Conservation (phyloP, 2,888 invertebrate species). For the Parnassius glacialis region DNA sequence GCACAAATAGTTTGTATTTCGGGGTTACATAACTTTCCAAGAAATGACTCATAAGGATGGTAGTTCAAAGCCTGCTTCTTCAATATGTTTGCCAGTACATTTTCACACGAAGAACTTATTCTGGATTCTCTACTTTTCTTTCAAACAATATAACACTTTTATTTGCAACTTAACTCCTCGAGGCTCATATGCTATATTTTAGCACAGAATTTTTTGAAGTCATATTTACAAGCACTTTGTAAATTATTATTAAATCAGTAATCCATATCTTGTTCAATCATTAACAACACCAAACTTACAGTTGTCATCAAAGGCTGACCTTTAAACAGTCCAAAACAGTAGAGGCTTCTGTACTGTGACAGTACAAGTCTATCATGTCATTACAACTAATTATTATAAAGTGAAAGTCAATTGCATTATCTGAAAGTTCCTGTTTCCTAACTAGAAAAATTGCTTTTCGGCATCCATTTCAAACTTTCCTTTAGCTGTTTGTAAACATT, state of each 20-base stretch:
- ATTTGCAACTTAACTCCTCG: conserved; percentile 90
- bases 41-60: conserved; percentile 89
- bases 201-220: conserved; percentile 85
- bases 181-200: conserved; percentile 71
- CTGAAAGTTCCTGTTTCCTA: conserved; percentile 91
- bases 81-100: conserved; percentile 90
- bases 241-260: conserved; percentile 93
- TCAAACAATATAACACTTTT: conserved; percentile 90
- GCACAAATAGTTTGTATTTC: conserved; percentile 85
- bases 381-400: conserved; percentile 91
- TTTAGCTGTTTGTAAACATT: conserved; percentile 87
- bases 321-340: conserved; percentile 90
- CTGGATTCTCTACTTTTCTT: conserved; percentile 88
- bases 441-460: conserved; percentile 91
- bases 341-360: conserved; percentile 85
- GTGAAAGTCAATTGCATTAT: conserved; percentile 93
- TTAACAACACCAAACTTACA: conserved; percentile 92
- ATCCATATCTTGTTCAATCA: conserved; percentile 93
- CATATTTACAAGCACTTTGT: conserved; percentile 88
- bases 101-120: conserved; percentile 87
- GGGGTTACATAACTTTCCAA: conserved; percentile 89
- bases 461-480: conserved; percentile 84
- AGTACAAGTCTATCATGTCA: conserved; percentile 92
- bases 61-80: conserved; percentile 95
- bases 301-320: conserved; percentile 88